These are phyloP conservation scores for Microcebus ravelobensis DNA, from an alignment of 2,113 vertebrate genomes.

Conservation along the genomic window DNA sequence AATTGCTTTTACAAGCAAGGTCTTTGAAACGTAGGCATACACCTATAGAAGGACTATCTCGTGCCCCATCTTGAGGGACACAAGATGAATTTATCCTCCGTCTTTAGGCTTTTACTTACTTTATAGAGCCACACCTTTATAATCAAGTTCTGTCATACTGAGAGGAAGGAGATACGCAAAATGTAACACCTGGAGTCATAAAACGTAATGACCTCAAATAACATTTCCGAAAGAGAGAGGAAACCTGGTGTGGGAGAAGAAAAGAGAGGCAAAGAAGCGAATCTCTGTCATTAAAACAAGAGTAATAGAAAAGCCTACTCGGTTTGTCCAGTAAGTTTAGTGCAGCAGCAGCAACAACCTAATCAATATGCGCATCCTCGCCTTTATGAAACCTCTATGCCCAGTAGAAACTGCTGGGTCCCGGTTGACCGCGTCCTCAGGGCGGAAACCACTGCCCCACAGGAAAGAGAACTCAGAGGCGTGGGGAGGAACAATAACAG, in stretches of 20 bases:
- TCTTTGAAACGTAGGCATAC: background rate
- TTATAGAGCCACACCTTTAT: slow-evolving; percentile 13
- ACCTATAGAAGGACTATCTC: background rate
- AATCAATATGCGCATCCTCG: background rate
- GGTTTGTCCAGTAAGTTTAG: slow-evolving; percentile 20
- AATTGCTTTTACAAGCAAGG: background rate
- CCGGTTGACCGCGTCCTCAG: background rate
- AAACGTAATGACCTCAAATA: slow-evolving; percentile 6
- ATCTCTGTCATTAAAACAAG: background rate
- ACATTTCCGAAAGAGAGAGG: background rate
- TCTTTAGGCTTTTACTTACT: background rate
- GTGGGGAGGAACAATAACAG: background rate
- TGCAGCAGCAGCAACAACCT: background rate
- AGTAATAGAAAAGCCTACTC: background rate
- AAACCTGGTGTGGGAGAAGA: background rate
- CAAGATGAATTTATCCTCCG: background rate
- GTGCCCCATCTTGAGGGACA: background rate
- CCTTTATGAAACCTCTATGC: slow-evolving; percentile 19
- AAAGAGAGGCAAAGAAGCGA: background rate
- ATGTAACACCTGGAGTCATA: background rate
- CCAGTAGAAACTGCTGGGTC: slow-evolving; percentile 2
- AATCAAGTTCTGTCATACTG: slow-evolving; percentile 20
- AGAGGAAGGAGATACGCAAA: background rate
- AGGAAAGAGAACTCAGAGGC: background rate
- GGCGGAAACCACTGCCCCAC: background rate